Percentiles rank a stretch among this genome's conserved stretches.
These are phyloP conservation scores for Lasiurus borealis DNA, from an alignment of 2,113 vertebrate genomes.

Conservation along the genomic window DNA sequence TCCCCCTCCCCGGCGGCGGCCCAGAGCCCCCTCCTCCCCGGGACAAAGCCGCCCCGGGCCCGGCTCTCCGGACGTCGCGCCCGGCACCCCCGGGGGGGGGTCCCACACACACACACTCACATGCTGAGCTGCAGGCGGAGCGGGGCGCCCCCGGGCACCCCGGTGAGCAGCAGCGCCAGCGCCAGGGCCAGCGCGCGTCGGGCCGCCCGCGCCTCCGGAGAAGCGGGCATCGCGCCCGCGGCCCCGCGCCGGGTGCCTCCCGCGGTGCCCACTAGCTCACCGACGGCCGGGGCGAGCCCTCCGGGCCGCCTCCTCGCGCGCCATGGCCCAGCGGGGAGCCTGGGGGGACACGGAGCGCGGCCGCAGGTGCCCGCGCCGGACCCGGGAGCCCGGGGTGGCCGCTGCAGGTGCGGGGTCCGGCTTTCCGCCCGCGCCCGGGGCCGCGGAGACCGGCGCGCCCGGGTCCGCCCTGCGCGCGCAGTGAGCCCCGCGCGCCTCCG, in stretches of 20 bases:
- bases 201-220: background rate
- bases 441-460: too few species aligned
- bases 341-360: background rate
- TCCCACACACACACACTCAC: constrained; percentile 92
- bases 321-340: background rate
- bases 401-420: background rate
- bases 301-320: background rate
- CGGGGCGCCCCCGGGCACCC: background rate
- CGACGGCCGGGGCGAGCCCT: background rate
- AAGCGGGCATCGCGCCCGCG: constrained; percentile 49
- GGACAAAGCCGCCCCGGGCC: constrained; percentile 3
- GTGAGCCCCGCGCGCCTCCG: too few species aligned
- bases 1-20: background rate
- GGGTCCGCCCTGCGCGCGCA: too few species aligned
- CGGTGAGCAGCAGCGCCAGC: constrained; percentile 53
- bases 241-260: background rate
- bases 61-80: background rate
- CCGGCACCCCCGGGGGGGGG: accelerated
- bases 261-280: background rate
- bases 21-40: background rate
- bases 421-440: background rate
- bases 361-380: constrained; percentile 12
- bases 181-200: constrained; percentile 51
- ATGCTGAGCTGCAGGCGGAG: constrained; percentile 88
- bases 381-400: background rate